Evolutionary conservation across 2,888 invertebrate genomes (phyloP).

Genomic region (Liopterus haemorrhoidalis): DNA sequence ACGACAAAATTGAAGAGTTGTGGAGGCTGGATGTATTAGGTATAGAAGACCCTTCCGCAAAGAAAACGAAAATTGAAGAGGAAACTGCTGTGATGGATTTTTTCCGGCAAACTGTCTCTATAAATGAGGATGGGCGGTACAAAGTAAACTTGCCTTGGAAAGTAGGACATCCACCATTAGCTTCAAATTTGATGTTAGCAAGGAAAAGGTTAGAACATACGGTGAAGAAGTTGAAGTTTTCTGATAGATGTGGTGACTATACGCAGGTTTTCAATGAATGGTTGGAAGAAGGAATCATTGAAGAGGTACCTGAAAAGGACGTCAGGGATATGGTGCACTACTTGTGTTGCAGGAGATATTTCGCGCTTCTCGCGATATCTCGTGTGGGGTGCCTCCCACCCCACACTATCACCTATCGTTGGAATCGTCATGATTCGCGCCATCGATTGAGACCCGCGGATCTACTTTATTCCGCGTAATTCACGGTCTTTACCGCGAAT

Average conservation of each 20-base stretch:
- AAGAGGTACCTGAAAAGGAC: slow-evolving; percentile 4
- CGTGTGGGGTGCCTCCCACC: no score
- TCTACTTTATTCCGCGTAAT: no score
- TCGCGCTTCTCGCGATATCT: no score
- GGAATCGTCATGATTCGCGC: no score
- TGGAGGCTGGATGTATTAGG: slow-evolving; percentile 8
- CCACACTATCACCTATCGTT: no score
- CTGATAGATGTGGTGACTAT: not conserved
- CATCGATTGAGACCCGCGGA: no score
- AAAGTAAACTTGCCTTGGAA: slow-evolving; percentile 22
- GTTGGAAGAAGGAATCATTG: not conserved
- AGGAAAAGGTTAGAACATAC: slow-evolving; percentile 7
- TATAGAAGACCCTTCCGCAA: slow-evolving; percentile 7
- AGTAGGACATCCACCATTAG: slow-evolving; percentile 18
- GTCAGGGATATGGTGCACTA: no score
- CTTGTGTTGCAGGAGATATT: no score
- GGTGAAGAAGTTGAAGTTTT: not conserved
- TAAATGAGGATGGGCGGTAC: slow-evolving; percentile 15
- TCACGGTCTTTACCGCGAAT: no score
- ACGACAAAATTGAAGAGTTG: slow-evolving; percentile 10
- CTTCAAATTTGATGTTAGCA: slow-evolving; percentile 14
- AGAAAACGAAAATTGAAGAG: not conserved
- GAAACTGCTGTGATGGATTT: not conserved
- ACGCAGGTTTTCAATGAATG: not conserved
- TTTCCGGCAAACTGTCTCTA: slow-evolving; percentile 1